Evolutionary conservation across 2,797 vertebrate species (phyloP), one percentile per base, ranked within the genome.

Genomic region (Ptychadena robeensis): DNA sequence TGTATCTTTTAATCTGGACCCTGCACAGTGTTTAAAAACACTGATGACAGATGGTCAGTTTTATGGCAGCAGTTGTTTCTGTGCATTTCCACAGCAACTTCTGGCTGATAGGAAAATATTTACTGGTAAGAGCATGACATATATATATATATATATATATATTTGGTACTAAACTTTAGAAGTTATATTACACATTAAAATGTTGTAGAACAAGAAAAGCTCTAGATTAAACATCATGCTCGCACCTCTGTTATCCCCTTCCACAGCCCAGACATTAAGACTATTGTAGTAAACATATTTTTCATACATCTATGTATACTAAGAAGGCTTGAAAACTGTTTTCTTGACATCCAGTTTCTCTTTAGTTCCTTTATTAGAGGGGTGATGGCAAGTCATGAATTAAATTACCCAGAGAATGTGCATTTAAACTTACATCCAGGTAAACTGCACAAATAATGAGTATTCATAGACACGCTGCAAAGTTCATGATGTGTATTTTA

Each of bases 371-470:
- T 74, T 53, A 34, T 70, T 57, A 74, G 72, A 74, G 44, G 8
- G 48, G 4, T 8, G 48, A 27, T 59, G 72, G 31, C 22, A 74
- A 37, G 37, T 61, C 9, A 59, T 31, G 72, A 32, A 74, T 59
- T 74, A 59, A 61, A 53, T 61, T 63, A 35, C 15, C 53, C 22
- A 30, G 30, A 25, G 22, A 22, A 32, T 61, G 32, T 32, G 57
- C 72, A 37, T 38, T 59, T 59, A 74, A 35, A 34, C 11, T 53
- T 32, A 38, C n/a, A n/a, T 70, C 22, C 67, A 70, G 35, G 10
- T 70, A n/a, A 70, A 70, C 32, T 37, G 35, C 25, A n/a, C 35
- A 70, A 70, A 70, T 70, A 38, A 70, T 70, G 35, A 37, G 28
- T 70, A 68, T 68, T 68, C 65, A 6, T 14, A 22, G 32, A 34